These are phyloP conservation scores for Heliconius eleuchia DNA, from an alignment of 1,140 invertebrate genomes.

Conservation along the genomic window DNA sequence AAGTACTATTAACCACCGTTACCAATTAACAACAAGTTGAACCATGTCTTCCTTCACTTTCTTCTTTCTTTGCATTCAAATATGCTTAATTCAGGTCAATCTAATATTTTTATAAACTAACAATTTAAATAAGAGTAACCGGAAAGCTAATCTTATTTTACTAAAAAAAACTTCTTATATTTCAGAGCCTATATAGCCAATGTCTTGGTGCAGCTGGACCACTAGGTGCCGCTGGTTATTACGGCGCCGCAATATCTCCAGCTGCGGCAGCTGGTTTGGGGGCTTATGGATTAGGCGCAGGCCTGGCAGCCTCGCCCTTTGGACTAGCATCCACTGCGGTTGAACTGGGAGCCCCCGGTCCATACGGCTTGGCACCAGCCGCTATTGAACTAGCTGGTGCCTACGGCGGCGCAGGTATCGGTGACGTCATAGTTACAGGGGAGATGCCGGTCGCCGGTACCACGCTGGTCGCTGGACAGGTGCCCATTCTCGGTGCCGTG, in stretches of 20 bases:
- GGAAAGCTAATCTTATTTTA: too few species aligned
- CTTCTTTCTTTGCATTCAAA: neutral
- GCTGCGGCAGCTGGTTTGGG: neutral
- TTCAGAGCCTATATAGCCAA: slow-evolving; percentile 23
- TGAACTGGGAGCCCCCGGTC: neutral
- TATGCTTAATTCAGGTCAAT: neutral
- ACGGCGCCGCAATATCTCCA: slow-evolving; percentile 20
- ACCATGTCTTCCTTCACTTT: slow-evolving; percentile 5
- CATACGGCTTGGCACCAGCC: neutral
- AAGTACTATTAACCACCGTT: neutral
- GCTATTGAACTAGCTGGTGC: slow-evolving; percentile 15
- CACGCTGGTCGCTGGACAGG: slow-evolving; percentile 48
- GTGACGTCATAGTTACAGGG: slow-evolving; percentile 47
- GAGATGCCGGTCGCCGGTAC: slow-evolving; percentile 52
- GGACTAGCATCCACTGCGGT: neutral
- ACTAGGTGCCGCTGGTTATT: slow-evolving; percentile 10
- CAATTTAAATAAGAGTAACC: neutral
- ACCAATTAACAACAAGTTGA: neutral
- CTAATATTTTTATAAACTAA: too few species aligned
- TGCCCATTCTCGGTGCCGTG: slow-evolving; percentile 53
- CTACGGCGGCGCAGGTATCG: slow-evolving; percentile 52
- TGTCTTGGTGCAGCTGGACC: slow-evolving; percentile 24
- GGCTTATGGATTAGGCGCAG: neutral
- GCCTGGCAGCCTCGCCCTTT: neutral
- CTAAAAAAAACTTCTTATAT: neutral